These are phyloP conservation scores for Neuroterus valhalla DNA, from an alignment of 1,140 invertebrate genomes.

Conservation along the genomic window DNA sequence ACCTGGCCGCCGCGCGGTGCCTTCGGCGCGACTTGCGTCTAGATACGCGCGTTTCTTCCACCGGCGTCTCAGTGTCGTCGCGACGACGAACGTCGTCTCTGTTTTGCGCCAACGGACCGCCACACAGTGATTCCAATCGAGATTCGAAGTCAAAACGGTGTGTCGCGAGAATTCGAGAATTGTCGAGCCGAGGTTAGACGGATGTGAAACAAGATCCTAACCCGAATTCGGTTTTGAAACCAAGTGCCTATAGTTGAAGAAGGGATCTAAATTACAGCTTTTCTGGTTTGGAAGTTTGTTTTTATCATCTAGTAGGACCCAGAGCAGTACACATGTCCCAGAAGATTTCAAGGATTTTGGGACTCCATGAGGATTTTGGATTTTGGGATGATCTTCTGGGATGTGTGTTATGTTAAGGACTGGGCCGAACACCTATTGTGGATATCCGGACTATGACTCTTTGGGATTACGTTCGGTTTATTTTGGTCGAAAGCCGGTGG, in stretches of 20 bases:
- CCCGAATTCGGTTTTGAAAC: background rate
- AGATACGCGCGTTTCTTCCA: slow-evolving; percentile 65
- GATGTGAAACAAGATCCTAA: background rate
- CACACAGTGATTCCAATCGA: slow-evolving; percentile 31
- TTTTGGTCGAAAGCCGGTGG: no score
- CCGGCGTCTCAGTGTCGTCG: slow-evolving; percentile 75
- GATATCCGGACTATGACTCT: no score
- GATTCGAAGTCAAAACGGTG: background rate
- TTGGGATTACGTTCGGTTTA: no score
- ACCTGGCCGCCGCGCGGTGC: slow-evolving; percentile 69
- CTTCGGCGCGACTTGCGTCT: slow-evolving; percentile 60
- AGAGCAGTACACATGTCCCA: no score
- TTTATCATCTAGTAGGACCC: no score
- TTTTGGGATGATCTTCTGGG: background rate
- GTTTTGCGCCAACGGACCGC: slow-evolving; percentile 43
- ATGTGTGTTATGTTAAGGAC: background rate
- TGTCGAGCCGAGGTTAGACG: background rate
- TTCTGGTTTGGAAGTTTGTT: no score
- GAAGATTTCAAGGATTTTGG: background rate
- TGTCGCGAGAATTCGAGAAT: background rate
- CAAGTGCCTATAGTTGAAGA: no score
- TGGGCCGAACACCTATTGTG: background rate
- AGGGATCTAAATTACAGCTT: no score
- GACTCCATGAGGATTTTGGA: background rate
- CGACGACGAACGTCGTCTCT: slow-evolving; percentile 70